Base-by-base conservation (phyloP, 2,888 invertebrate genomes). In the Yponomeuta cagnagella region DNA sequence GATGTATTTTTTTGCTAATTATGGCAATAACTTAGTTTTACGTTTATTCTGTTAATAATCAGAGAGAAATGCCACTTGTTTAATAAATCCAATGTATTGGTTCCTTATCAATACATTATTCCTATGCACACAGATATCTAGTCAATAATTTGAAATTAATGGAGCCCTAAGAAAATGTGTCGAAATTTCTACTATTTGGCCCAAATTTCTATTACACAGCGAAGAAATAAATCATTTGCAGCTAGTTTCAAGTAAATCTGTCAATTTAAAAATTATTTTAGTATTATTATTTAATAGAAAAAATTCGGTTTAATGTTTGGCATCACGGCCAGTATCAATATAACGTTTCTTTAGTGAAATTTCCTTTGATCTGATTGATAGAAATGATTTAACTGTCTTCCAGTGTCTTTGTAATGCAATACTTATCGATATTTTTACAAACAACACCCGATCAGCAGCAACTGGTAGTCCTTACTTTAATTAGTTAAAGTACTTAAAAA, bases 71-170 rank as follows among this genome's bases (percentile, higher is more conserved):
- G 87, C 86, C 90, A 86, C 87, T 58, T 58, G 52, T 58, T 58
- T 58, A 85, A 84, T 84, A 85, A 58, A 58, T 52, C 86, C 88
- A 88, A 86, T 86, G 88, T 89, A 88, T 89, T 81, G 89, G 90
- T 90, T 91, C 90, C 89, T 90, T 87, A 88, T 86, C 89, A 90
- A 81, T 87, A 87, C 86, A 89, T 85, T 89, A 88, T 90, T 92
- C 91, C 91, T 92, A 90, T 88, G 88, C 91, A 90, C 89, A 86
- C 90, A 91, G 91, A 83, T 88, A 90, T 92, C 91, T 92, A 92
- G 91, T 92, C 91, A 92, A 92, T 90, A 30, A 89, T 58, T 88
- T 90, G 91, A 92, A 92, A 91, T 90, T 90, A 90, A 86, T 80
- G 85, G 84, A 85, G 81, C 79, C 85, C 83, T 84, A 58, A 15